phyloP scores from a whole-genome alignment of 2,888 invertebrate genomes.

The Epinotia bilunana region DNA sequence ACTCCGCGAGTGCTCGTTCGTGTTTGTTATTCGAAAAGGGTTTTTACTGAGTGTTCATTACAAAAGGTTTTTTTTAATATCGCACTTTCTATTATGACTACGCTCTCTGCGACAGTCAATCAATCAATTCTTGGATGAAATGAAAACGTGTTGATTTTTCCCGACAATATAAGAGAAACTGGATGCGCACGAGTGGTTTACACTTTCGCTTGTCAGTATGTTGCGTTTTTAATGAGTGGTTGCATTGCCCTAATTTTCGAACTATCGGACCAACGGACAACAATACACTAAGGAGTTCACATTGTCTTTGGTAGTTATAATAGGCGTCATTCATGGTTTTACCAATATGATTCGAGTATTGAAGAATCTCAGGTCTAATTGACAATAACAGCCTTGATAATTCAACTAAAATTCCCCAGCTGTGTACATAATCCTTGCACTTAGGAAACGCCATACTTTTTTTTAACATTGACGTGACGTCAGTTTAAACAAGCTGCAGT shows the following conservation, averaged over 20 bases:
- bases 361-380: neutral
- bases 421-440: conserved; percentile 38
- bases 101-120: conserved; percentile 16
- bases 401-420: conserved; percentile 17
- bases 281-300: neutral
- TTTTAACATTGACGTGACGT: conserved; percentile 24
- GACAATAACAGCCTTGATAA: conserved; percentile 26
- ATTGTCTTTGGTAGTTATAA: neutral
- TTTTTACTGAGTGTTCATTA: conserved; percentile 35
- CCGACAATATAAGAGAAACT: conserved; percentile 55
- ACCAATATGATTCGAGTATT: neutral
- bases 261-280: neutral
- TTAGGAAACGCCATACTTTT: conserved; percentile 4
- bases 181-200: conserved; percentile 75
- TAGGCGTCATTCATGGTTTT: neutral
- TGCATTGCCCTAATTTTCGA: conserved; percentile 27
- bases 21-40: conserved; percentile 50
- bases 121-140: conserved; percentile 26
- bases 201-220: conserved; percentile 68
- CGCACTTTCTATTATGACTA: conserved; percentile 23
- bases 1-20: conserved; percentile 59
- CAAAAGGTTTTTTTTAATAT: conserved; percentile 18
- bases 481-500: conserved; percentile 35
- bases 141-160: conserved; percentile 44
- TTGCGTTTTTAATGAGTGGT: conserved; percentile 48